phyloP scores from a whole-genome alignment of 2,797 vertebrate genomes.

The Urophycis tenuis region DNA sequence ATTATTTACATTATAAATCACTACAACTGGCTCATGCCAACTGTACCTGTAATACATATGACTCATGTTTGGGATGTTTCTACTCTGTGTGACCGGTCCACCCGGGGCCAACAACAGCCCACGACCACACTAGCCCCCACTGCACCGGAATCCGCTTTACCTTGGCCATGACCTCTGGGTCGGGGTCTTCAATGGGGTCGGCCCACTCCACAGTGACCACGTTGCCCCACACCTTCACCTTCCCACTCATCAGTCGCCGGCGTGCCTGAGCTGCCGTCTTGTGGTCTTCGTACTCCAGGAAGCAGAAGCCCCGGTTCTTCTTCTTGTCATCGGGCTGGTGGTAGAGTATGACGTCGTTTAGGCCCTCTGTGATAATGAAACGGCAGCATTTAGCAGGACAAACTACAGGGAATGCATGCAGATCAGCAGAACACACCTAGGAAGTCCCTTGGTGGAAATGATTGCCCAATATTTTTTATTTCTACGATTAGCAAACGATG shows the following conservation, averaged over 20 bases:
- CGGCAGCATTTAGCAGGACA: neutral
- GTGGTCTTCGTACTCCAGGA: slow-evolving; percentile 98
- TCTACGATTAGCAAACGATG: neutral
- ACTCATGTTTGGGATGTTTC: neutral
- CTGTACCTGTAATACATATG: neutral
- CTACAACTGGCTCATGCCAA: neutral
- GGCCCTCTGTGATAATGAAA: slow-evolving; percentile 79
- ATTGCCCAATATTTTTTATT: neutral
- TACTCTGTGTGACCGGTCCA: neutral
- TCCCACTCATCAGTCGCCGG: slow-evolving; percentile 96
- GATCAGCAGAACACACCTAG: neutral
- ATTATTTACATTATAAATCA: neutral
- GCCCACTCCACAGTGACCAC: slow-evolving; percentile 99
- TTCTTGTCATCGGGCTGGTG: slow-evolving; percentile 99
- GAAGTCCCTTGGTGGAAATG: neutral
- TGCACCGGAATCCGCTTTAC: slow-evolving; percentile 56
- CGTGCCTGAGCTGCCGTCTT: slow-evolving; percentile 97
- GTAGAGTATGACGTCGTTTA: slow-evolving; percentile 99
- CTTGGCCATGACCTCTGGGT: slow-evolving; percentile 99
- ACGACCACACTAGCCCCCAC: neutral
- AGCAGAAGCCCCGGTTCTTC: slow-evolving; percentile 98
- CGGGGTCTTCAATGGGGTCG: slow-evolving; percentile 97
- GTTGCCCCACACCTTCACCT: slow-evolving; percentile 99
- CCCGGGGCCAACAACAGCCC: neutral
- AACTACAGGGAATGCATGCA: slow-evolving; percentile 1